These are phyloP conservation scores for Echeneis naucrates DNA, from an alignment of 2,797 vertebrate genomes.

Conservation along the genomic window DNA sequence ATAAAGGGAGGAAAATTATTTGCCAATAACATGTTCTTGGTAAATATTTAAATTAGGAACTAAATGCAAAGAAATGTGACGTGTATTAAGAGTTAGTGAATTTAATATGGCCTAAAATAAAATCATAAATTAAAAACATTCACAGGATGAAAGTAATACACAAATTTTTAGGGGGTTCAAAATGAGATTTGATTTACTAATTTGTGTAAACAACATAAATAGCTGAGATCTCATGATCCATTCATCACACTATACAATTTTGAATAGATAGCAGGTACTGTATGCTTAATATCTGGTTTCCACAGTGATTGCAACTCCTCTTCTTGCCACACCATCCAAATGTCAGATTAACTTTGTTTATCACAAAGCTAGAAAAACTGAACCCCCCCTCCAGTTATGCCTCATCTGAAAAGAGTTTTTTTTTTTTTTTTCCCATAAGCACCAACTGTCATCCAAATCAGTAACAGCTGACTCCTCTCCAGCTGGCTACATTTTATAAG, in stretches of 20 bases:
- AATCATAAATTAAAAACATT: too few relatives aligned
- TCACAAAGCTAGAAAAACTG: constrained; percentile 55
- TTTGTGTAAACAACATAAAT: background rate
- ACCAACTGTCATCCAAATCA: constrained; percentile 65
- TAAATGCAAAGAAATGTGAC: background rate
- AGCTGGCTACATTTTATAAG: constrained; percentile 54
- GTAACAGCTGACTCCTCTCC: constrained; percentile 60
- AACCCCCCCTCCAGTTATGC: constrained; percentile 42
- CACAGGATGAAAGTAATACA: background rate
- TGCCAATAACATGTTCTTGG: too few relatives aligned
- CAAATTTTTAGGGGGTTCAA: background rate
- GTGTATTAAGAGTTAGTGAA: background rate
- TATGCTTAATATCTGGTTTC: constrained; percentile 18
- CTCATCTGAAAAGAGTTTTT: constrained; percentile 47
- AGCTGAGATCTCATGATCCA: background rate
- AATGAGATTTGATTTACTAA: background rate
- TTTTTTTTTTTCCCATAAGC: constrained; percentile 19
- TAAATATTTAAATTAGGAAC: background rate
- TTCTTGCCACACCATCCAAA: constrained; percentile 35
- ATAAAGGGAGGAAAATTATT: background rate
- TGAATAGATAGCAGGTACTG: background rate
- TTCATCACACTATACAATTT: constrained; percentile 4
- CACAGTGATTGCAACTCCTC: constrained; percentile 16
- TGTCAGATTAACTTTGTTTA: constrained; percentile 56
- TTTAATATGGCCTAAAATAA: background rate